Conservation (phyloP, 2,888 invertebrate genomes). For the Cistogaster globosa region DNA sequence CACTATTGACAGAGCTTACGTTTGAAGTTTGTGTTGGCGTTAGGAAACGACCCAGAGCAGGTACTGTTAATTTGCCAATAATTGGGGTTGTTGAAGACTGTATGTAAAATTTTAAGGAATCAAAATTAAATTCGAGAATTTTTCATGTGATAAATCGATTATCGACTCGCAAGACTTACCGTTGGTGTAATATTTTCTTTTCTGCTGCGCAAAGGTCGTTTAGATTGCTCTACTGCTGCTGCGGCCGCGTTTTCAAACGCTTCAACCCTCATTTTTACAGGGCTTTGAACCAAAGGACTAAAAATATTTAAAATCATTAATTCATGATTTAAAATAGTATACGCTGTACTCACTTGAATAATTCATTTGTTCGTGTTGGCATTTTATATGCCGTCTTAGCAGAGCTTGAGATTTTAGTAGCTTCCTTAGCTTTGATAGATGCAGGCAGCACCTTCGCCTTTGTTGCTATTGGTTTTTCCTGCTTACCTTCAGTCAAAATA, state of each 20-base stretch:
- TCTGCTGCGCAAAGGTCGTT: conserved; percentile 75
- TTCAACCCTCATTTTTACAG: conserved; percentile 86
- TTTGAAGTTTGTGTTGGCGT: conserved; percentile 80
- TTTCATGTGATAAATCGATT: too few relatives aligned
- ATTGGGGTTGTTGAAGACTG: conserved; percentile 76
- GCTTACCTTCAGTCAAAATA: conserved; percentile 80
- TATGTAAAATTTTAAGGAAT: too few relatives aligned
- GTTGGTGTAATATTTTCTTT: conserved; percentile 77
- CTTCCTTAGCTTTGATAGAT: conserved; percentile 61
- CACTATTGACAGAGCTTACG: conserved; percentile 70
- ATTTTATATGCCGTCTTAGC: conserved; percentile 76
- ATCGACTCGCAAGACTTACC: conserved; percentile 72
- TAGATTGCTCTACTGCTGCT: conserved; percentile 73
- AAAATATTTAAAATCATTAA: conserved; percentile 73
- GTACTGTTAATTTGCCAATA: conserved; percentile 75
- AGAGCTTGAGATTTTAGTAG: conserved; percentile 63
- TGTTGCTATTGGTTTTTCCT: conserved; percentile 55
- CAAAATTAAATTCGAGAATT: too few relatives aligned
- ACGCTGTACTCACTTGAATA: conserved; percentile 79
- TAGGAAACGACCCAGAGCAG: conserved; percentile 78
- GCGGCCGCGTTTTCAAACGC: conserved; percentile 84
- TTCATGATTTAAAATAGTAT: background rate
- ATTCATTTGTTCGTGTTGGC: conserved; percentile 80
- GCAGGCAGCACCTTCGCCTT: conserved; percentile 62
- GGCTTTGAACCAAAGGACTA: conserved; percentile 85